Conservation (phyloP, 1,140 invertebrate species). For the Thaumetopoea pityocampa region DNA sequence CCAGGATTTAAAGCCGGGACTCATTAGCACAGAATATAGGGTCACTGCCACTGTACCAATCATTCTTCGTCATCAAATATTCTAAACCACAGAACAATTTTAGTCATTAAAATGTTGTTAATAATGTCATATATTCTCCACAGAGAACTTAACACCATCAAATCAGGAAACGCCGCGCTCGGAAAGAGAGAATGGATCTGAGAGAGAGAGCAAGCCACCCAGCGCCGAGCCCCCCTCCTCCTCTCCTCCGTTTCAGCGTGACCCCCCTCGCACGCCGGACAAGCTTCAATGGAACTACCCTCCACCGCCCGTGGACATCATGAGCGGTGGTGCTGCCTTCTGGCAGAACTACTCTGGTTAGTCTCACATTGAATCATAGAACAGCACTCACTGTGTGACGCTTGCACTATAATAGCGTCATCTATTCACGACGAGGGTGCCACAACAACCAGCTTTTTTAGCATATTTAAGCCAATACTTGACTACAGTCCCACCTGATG, state of each 20-base stretch:
- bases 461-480: too few species aligned
- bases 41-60: too few species aligned
- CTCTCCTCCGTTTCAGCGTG: slow-evolving; percentile 62
- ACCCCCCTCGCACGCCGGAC: slow-evolving; percentile 75
- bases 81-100: too few species aligned
- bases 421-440: too few species aligned
- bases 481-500: too few species aligned
- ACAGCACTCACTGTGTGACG: background rate
- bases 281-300: slow-evolving; percentile 82
- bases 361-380: slow-evolving; percentile 25
- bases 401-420: too few species aligned
- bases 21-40: too few species aligned
- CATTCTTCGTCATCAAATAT: too few species aligned
- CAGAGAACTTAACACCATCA: slow-evolving; percentile 55
- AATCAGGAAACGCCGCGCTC: slow-evolving; percentile 44
- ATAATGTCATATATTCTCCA: slow-evolving; percentile 8
- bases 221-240: slow-evolving; percentile 57
- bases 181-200: slow-evolving; percentile 62
- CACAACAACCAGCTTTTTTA: too few species aligned
- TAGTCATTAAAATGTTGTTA: slow-evolving; percentile 1
- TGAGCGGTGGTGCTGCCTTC: slow-evolving; percentile 86
- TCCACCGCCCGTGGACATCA: slow-evolving; percentile 84
- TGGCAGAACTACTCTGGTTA: slow-evolving; percentile 93
- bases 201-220: slow-evolving; percentile 69
- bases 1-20: too few species aligned